A percentile compares a stretch with the other conserved stretches of the same genome.
Conservation (phyloP, 2,888 invertebrate species). For the Yponomeuta sedellus region DNA sequence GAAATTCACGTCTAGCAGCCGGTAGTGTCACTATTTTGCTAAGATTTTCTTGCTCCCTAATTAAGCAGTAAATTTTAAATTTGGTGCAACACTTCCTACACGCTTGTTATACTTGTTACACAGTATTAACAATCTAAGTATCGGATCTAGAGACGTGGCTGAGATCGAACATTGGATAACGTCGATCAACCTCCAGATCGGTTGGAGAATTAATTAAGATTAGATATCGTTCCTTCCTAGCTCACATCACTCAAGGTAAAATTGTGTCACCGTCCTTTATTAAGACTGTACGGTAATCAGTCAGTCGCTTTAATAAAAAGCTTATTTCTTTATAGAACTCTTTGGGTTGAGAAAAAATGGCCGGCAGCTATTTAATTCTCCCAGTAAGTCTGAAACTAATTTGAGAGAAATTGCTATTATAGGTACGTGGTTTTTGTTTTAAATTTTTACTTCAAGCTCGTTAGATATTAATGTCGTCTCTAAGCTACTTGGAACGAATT, state of each 20-base stretch:
- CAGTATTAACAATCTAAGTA: slow-evolving; percentile 50
- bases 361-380: too few species aligned
- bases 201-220: slow-evolving; percentile 18
- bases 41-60: not conserved
- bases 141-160: slow-evolving; percentile 42
- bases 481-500: not conserved
- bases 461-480: too few species aligned
- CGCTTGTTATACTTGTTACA: slow-evolving; percentile 47
- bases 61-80: slow-evolving; percentile 7
- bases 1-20: not conserved
- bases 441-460: too few species aligned
- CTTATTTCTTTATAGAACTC: not conserved
- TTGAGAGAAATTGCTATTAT: too few species aligned
- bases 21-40: not conserved
- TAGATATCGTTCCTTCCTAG: slow-evolving; percentile 8
- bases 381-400: too few species aligned
- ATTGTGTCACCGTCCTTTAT: slow-evolving; percentile 4
- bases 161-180: slow-evolving; percentile 49
- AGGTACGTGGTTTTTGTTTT: too few species aligned
- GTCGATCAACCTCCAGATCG: slow-evolving; percentile 41
- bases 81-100: slow-evolving; percentile 33
- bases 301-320: not conserved
- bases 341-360: too few species aligned
- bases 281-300: not conserved
- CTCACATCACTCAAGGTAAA: slow-evolving; percentile 11